Percentiles rank a stretch among this genome's conserved stretches.
Conservation (phyloP, 2,888 invertebrate species). For the Phytoseiulus persimilis region DNA sequence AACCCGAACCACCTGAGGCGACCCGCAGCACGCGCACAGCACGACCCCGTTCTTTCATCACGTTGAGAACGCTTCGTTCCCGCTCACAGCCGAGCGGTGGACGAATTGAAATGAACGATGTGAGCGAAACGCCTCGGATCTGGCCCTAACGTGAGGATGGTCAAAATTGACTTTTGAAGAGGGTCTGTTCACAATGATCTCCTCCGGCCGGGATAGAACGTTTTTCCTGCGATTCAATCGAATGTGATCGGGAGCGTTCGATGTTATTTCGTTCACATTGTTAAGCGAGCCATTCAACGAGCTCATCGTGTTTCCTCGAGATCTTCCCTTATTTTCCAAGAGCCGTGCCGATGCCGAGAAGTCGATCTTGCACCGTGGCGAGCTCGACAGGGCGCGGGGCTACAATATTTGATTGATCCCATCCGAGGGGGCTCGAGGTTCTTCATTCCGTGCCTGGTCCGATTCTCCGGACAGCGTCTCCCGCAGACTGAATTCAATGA, state of each 20-base stretch:
- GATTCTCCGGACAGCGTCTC: no score
- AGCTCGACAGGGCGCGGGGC: no score
- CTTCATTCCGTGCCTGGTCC: no score
- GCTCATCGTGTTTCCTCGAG: no score
- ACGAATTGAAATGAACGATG: background rate
- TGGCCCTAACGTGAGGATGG: background rate
- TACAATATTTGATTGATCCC: no score
- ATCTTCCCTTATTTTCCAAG: no score
- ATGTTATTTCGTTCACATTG: no score
- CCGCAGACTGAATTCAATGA: background rate
- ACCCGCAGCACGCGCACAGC: background rate
- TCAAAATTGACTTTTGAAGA: background rate
- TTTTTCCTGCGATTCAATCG: background rate
- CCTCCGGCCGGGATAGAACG: background rate
- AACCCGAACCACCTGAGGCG: background rate
- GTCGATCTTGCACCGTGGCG: no score
- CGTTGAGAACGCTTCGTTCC: background rate
- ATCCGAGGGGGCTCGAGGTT: no score
- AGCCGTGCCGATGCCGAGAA: no score
- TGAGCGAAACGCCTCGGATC: background rate
- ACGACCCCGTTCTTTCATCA: background rate
- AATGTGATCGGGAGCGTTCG: no score
- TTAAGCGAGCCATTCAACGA: no score
- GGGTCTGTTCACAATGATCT: background rate
- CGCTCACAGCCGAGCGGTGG: background rate